phyloP scores from a whole-genome alignment of 2,797 vertebrate species.

The Bucorvus abyssinicus region DNA sequence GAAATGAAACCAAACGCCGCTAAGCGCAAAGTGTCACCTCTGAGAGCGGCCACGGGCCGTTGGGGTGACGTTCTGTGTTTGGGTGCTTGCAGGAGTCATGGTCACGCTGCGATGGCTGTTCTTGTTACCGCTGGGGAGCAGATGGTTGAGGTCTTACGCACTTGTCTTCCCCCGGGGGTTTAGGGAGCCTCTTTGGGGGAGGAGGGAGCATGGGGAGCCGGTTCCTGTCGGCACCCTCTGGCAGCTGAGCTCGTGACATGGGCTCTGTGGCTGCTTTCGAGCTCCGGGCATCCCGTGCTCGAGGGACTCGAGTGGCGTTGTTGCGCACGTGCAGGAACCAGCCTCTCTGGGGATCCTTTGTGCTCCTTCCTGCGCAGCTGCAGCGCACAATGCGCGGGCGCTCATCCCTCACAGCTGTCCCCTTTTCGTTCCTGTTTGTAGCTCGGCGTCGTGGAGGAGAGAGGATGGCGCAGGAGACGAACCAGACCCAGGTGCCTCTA shows the following conservation, averaged over 20 bases:
- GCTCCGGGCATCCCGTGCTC: not conserved
- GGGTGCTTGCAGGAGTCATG: not conserved
- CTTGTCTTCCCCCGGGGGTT: not conserved
- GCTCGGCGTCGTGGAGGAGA: slow-evolving; percentile 57
- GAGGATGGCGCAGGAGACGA: slow-evolving; percentile 92
- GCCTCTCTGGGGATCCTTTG: not conserved
- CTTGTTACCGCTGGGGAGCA: rapidly evolving
- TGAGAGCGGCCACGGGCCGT: not conserved
- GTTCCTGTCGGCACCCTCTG: not conserved
- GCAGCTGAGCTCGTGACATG: rapidly evolving
- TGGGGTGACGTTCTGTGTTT: not conserved
- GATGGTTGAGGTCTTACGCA: not conserved
- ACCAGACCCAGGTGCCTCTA: slow-evolving; percentile 91
- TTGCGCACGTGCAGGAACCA: not conserved
- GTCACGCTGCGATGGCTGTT: not conserved
- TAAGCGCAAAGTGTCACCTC: not conserved
- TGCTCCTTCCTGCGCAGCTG: slow-evolving; percentile 42
- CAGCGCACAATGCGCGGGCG: not conserved
- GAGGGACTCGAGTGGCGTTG: not conserved
- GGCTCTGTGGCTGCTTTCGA: not conserved
- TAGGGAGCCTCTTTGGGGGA: not conserved
- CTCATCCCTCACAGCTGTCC: not conserved
- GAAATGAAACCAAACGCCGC: not conserved
- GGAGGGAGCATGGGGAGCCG: rapidly evolving
- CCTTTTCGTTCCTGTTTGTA: not conserved